Evolutionary conservation across 2,797 vertebrate species (phyloP).

Genomic region (Ptychobarbus kaznakovi): DNA sequence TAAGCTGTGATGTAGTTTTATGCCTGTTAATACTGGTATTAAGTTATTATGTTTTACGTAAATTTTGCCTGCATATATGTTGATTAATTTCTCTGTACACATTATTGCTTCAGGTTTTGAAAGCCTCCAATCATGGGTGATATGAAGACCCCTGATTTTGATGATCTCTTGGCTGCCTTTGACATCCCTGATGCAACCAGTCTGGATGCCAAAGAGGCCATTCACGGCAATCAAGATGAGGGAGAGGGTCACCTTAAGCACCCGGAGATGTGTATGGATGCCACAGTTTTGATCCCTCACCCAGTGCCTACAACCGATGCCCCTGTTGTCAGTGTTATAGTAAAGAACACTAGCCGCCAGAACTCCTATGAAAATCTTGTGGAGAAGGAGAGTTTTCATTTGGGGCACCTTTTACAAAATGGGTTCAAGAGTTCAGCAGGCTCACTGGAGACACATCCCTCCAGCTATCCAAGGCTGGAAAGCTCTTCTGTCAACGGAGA

Average conservation of each 20-base stretch:
- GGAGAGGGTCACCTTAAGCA: slow-evolving; percentile 86
- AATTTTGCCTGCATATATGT: neutral
- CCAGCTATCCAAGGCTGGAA: slow-evolving; percentile 84
- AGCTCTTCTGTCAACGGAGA: slow-evolving; percentile 87
- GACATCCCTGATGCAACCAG: slow-evolving; percentile 97
- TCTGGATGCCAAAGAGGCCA: slow-evolving; percentile 93
- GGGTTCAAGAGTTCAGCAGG: slow-evolving; percentile 84
- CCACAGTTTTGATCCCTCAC: slow-evolving; percentile 78
- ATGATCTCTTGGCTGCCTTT: slow-evolving; percentile 97
- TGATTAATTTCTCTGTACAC: slow-evolving; percentile 27
- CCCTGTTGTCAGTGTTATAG: slow-evolving; percentile 93
- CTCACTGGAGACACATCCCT: slow-evolving; percentile 71
- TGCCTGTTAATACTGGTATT: neutral
- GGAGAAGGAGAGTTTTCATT: slow-evolving; percentile 82
- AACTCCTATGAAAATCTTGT: slow-evolving; percentile 83
- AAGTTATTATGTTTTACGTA: neutral
- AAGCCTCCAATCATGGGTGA: slow-evolving; percentile 92
- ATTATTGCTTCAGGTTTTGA: slow-evolving; percentile 68
- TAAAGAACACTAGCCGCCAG: slow-evolving; percentile 94
- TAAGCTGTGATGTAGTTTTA: neutral
- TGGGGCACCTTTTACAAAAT: slow-evolving; percentile 84
- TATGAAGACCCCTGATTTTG: slow-evolving; percentile 99
- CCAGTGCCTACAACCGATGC: slow-evolving; percentile 79
- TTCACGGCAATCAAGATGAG: slow-evolving; percentile 87
- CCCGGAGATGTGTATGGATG: slow-evolving; percentile 85